Evolutionary conservation across 2,113 vertebrate genomes (phyloP).

Genomic region (Chamaea fasciata): DNA sequence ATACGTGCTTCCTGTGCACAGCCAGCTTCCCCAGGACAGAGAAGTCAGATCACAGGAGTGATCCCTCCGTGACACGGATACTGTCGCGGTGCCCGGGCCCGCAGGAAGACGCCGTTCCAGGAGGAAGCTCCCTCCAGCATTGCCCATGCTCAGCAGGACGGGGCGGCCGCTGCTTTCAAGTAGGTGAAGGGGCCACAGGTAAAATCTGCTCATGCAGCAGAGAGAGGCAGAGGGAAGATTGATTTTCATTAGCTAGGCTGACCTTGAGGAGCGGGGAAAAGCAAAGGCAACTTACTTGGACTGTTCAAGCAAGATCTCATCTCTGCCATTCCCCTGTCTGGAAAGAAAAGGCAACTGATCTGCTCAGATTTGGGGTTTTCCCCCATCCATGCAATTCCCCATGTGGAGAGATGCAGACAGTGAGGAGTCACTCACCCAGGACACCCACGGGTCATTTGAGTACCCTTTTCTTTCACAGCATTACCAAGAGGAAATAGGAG

Average conservation of each 20-base stretch:
- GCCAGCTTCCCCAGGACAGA: not conserved
- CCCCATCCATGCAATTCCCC: not conserved
- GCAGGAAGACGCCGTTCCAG: not conserved
- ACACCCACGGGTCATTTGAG: not conserved
- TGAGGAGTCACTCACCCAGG: not conserved
- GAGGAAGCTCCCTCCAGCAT: not conserved
- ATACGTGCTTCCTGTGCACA: not conserved
- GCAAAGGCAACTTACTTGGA: constrained; percentile 50
- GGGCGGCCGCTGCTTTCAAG: not conserved
- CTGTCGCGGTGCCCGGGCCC: not conserved
- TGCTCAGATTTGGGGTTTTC: not conserved
- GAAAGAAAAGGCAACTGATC: not conserved
- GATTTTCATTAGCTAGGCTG: constrained; percentile 57
- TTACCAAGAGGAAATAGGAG: not conserved
- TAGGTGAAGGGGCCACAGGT: constrained; percentile 43
- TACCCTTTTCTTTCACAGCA: not conserved
- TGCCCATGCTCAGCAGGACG: not conserved
- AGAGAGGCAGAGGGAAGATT: constrained; percentile 44
- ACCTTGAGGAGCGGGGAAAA: constrained; percentile 54
- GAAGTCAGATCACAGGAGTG: not conserved
- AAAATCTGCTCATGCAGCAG: constrained; percentile 46
- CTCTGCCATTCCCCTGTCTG: constrained; percentile 13
- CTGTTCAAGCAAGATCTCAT: constrained; percentile 11
- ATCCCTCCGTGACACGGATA: not conserved
- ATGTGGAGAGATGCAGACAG: not conserved